phyloP scores from a whole-genome alignment of 2,113 vertebrate species.

The Anolis carolinensis region DNA sequence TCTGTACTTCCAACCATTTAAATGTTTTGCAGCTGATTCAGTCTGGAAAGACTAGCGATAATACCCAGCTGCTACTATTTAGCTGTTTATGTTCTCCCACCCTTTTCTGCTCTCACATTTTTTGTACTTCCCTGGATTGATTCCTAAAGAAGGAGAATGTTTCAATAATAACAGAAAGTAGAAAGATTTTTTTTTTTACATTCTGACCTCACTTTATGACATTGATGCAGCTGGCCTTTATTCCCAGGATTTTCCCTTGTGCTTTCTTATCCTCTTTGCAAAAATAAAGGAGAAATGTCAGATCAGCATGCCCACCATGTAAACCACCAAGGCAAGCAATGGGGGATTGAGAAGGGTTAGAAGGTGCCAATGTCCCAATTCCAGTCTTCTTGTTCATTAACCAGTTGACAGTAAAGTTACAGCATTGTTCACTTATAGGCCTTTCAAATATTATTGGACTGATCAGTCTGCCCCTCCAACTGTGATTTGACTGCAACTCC shows the following conservation, averaged over 20 bases:
- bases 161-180: not conserved
- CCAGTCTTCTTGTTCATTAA: too few relatives aligned
- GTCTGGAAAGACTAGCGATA: not conserved
- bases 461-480: too few relatives aligned
- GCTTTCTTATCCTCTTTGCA: not conserved
- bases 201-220: not conserved
- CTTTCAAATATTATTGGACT: too few relatives aligned
- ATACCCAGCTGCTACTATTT: not conserved
- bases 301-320: not conserved
- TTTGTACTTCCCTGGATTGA: not conserved
- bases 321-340: not conserved
- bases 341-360: not conserved
- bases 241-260: not conserved
- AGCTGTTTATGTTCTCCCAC: not conserved
- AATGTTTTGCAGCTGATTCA: not conserved
- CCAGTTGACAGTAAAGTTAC: not conserved
- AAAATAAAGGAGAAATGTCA: not conserved
- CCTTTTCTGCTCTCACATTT: not conserved
- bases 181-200: not conserved
- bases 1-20: not conserved
- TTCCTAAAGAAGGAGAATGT: conserved; percentile 5
- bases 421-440: too few relatives aligned
- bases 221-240: not conserved
- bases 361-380: not conserved
- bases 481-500: too few relatives aligned